Evolutionary conservation across 2,113 vertebrate genomes (phyloP).

Genomic region (Paracanthobrama guichenoti): DNA sequence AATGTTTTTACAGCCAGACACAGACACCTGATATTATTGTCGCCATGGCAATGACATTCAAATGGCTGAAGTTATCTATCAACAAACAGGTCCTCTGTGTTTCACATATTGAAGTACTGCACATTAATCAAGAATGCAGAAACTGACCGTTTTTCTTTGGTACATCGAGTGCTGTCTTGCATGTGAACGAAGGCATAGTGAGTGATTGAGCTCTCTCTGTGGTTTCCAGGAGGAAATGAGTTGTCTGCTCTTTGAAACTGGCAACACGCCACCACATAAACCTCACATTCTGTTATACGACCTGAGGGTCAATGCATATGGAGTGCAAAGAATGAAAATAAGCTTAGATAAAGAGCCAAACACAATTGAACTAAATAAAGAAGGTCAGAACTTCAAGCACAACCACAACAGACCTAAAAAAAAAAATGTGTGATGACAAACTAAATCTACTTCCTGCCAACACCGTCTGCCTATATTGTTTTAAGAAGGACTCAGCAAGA

Average conservation of each 20-base stretch:
- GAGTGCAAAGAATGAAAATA: constrained; percentile 22
- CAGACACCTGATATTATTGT: constrained; percentile 15
- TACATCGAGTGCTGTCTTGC: not conserved
- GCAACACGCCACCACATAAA: constrained; percentile 47
- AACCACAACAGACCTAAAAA: not conserved
- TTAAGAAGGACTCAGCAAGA: constrained; percentile 13
- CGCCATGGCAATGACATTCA: constrained; percentile 25
- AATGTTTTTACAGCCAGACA: not conserved
- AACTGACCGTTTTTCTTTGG: not conserved
- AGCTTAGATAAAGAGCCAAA: not conserved
- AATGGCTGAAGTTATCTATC: not conserved
- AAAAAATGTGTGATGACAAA: not conserved
- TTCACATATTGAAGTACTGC: not conserved
- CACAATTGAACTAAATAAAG: constrained; percentile 19
- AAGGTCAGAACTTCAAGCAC: constrained; percentile 10
- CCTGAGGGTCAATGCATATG: constrained; percentile 6
- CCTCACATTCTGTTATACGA: constrained; percentile 28
- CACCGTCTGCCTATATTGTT: not conserved
- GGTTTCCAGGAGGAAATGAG: constrained; percentile 38
- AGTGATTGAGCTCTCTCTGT: not conserved
- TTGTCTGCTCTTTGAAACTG: constrained; percentile 34
- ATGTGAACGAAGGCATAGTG: constrained; percentile 18
- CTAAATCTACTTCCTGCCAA: not conserved
- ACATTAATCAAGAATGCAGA: not conserved
- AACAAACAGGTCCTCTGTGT: constrained; percentile 9